phyloP scores from a whole-genome alignment of 2,888 invertebrate species.

The Brachycybe producta region DNA sequence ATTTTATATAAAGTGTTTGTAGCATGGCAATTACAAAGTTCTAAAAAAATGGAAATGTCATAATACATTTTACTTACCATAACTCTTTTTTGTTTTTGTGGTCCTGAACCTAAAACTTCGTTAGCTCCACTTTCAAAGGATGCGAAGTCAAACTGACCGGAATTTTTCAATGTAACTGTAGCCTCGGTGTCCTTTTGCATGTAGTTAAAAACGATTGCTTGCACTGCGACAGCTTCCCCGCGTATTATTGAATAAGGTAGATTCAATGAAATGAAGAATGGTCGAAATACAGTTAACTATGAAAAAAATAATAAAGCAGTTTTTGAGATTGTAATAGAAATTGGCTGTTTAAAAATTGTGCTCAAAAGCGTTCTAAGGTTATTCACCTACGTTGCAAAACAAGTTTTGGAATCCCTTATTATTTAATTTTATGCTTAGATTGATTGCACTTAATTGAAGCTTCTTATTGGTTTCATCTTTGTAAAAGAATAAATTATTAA shows the following conservation, averaged over 20 bases:
- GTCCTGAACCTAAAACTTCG: slow-evolving; percentile 6
- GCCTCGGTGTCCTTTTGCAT: slow-evolving; percentile 60
- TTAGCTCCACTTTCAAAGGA: slow-evolving; percentile 26
- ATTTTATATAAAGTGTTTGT: too few relatives aligned
- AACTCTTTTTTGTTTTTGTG: slow-evolving; percentile 13
- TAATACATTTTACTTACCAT: slow-evolving; percentile 7
- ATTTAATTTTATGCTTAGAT: too few relatives aligned
- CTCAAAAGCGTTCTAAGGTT: too few relatives aligned
- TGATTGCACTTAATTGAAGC: too few relatives aligned
- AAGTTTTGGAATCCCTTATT: too few relatives aligned
- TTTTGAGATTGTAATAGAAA: too few relatives aligned
- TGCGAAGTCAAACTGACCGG: slow-evolving; percentile 39
- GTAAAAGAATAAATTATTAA: not conserved
- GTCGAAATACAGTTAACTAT: slow-evolving; percentile 59
- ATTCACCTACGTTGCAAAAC: too few relatives aligned
- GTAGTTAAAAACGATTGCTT: slow-evolving; percentile 79
- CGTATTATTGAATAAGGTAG: slow-evolving; percentile 75
- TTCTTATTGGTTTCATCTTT: too few relatives aligned
- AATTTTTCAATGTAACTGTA: slow-evolving; percentile 71
- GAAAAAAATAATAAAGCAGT: slow-evolving; percentile 28
- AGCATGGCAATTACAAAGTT: too few relatives aligned
- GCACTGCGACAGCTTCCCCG: slow-evolving; percentile 79
- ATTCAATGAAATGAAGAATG: slow-evolving; percentile 72
- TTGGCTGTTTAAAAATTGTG: too few relatives aligned
- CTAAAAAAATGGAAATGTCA: not conserved